Percentiles rank a stretch among this genome's conserved stretches.
phyloP scores from a whole-genome alignment of 2,888 invertebrate species.

The Drosophila tripunctata region DNA sequence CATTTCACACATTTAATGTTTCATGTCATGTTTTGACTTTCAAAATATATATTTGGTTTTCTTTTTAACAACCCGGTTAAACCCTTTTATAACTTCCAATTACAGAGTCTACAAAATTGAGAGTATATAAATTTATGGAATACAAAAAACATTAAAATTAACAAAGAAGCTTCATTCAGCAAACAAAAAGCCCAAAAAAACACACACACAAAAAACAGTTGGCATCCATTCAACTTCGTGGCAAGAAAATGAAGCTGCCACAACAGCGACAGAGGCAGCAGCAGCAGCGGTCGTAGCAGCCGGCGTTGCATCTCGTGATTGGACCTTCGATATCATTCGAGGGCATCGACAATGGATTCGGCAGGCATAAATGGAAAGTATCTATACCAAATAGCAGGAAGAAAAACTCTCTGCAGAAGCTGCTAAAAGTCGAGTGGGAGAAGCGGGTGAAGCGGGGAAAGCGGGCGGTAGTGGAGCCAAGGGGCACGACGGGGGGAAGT shows the following conservation, averaged over 20 bases:
- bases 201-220: conserved; percentile 32
- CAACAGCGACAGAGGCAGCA: not conserved
- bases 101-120: too few species aligned
- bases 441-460: not conserved
- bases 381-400: too few species aligned
- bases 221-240: conserved; percentile 45
- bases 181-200: not conserved
- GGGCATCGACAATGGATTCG: conserved; percentile 59
- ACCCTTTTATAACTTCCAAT: too few species aligned
- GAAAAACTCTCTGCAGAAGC: not conserved
- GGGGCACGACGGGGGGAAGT: not conserved
- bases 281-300: conserved; percentile 22
- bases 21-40: too few species aligned
- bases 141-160: conserved; percentile 19
- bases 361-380: not conserved
- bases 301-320: conserved; percentile 53
- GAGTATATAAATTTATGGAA: too few species aligned
- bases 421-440: not conserved
- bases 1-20: too few species aligned
- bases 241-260: conserved; percentile 39
- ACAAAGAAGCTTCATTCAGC: conserved; percentile 51
- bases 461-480: not conserved
- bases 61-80: too few species aligned
- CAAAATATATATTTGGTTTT: too few species aligned
- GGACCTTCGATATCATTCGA: conserved; percentile 65